phyloP scores from a whole-genome alignment of 2,888 invertebrate species.

The Cantharis flavilabris region DNA sequence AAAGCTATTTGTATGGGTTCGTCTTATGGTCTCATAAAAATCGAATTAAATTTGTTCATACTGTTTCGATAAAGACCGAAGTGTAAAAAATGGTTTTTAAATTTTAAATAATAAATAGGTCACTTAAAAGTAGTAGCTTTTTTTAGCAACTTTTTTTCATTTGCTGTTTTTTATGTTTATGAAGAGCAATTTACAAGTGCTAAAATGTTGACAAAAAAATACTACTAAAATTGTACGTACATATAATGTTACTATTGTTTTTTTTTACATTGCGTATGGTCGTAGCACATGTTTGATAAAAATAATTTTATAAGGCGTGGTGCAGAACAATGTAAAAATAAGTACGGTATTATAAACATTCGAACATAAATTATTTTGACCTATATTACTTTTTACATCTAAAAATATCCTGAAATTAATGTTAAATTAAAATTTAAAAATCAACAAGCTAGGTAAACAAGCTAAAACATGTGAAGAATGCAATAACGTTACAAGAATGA shows the following conservation, averaged over 20 bases:
- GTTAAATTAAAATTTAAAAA: too few relatives aligned
- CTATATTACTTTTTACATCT: not conserved
- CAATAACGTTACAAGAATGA: too few relatives aligned
- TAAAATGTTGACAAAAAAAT: not conserved
- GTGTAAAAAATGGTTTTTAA: not conserved
- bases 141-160: not conserved
- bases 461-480: too few relatives aligned
- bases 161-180: not conserved
- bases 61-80: not conserved
- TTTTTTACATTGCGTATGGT: not conserved
- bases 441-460: too few relatives aligned
- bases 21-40: not conserved
- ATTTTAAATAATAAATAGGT: not conserved
- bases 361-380: constrained; percentile 1
- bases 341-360: not conserved
- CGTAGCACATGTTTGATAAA: constrained; percentile 8
- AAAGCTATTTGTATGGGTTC: not conserved
- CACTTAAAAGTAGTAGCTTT: not conserved
- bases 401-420: not conserved
- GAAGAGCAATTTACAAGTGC: not conserved
- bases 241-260: not conserved
- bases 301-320: constrained; percentile 16
- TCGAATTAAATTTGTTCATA: not conserved
- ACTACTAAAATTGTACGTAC: not conserved
- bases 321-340: constrained; percentile 7